Base-by-base conservation (phyloP, 1,140 invertebrate genomes). In the Drosophila gunungcola region DNA sequence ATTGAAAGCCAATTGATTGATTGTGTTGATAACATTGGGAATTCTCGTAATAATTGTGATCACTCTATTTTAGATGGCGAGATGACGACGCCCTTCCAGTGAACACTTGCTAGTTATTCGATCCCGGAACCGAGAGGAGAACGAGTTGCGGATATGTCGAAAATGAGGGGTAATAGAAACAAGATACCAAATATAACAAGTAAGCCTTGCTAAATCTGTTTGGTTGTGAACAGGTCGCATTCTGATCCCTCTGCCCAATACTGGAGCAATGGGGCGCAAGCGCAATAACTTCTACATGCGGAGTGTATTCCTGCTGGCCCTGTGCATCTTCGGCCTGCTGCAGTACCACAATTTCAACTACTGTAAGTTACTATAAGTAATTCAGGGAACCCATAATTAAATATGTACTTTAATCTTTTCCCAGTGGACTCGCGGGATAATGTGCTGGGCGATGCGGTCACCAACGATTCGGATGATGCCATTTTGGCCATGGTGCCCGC, bases 341-440 rank as follows among this genome's bases (percentile, higher is more conserved):
- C 95, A 96, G 78, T 91, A 96, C 43, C 94, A 95, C 82, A 95
- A 96, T 74, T 94, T 95, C 79, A 95, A 93, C 81, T 93, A 95
- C 58, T 83, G 93, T 75, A 79, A 91, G 91, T 78, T 38, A 4
- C 10, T 2, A 7, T 12, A 5, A n/a, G 5, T 27, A 3, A 11
- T 5, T 9, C 27, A 16, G 7, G 11, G 7, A 3, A 12, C 9
- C 11, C 5, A 5, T 5, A 84, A 49, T 82, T 80, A 25, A 78
- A 89, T 38, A 21, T 92, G 73, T 92, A 93, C 3, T 32, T 38
- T 12, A 9, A 3, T 60, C 57, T 3, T 27, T 54, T 9, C 12
- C 6, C 13, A 90, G 82, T 78, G 61, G 88, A 83, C 55, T 78
- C 67, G 21, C 77, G 77, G 21, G 90, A 90, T 48, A 56, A 79